These are phyloP conservation scores for Triplophysa bombifrons DNA, from an alignment of 2,797 vertebrate genomes.

Conservation along the genomic window DNA sequence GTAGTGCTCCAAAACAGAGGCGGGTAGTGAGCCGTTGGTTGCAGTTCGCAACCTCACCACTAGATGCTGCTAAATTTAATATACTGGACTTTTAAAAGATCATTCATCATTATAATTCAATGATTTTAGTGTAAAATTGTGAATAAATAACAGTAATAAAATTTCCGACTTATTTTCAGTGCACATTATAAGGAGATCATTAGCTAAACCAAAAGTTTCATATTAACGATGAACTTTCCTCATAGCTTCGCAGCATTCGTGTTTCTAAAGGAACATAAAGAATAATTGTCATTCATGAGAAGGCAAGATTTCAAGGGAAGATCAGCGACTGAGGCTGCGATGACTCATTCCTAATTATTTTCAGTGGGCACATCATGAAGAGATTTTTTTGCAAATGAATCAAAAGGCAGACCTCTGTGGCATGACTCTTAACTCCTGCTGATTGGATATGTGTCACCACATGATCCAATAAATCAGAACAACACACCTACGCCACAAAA, in stretches of 20 bases:
- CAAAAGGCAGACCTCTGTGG: slow-evolving; percentile 35
- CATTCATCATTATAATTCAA: not conserved
- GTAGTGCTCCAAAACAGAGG: too few relatives aligned
- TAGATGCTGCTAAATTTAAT: too few relatives aligned
- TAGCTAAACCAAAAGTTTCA: slow-evolving; percentile 1
- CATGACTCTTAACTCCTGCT: slow-evolving; percentile 23
- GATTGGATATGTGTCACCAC: slow-evolving; percentile 14
- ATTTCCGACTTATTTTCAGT: not conserved
- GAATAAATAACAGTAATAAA: not conserved
- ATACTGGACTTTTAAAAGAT: too few relatives aligned
- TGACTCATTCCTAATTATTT: slow-evolving; percentile 58
- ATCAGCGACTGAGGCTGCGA: slow-evolving; percentile 35
- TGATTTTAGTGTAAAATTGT: not conserved
- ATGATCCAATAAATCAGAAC: slow-evolving; percentile 27
- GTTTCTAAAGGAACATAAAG: slow-evolving; percentile 12
- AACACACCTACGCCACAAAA: slow-evolving; percentile 8
- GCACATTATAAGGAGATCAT: not conserved
- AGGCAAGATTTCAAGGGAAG: slow-evolving; percentile 33
- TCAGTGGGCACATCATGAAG: slow-evolving; percentile 39
- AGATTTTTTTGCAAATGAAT: slow-evolving; percentile 50
- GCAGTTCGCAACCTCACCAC: too few relatives aligned
- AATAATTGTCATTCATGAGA: slow-evolving; percentile 49
- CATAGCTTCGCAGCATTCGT: not conserved
- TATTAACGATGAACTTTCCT: slow-evolving; percentile 19
- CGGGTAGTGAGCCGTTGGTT: too few relatives aligned